phyloP scores from a whole-genome alignment of 92 coral and sea anemone species.

The Epizoanthus scotinus region DNA sequence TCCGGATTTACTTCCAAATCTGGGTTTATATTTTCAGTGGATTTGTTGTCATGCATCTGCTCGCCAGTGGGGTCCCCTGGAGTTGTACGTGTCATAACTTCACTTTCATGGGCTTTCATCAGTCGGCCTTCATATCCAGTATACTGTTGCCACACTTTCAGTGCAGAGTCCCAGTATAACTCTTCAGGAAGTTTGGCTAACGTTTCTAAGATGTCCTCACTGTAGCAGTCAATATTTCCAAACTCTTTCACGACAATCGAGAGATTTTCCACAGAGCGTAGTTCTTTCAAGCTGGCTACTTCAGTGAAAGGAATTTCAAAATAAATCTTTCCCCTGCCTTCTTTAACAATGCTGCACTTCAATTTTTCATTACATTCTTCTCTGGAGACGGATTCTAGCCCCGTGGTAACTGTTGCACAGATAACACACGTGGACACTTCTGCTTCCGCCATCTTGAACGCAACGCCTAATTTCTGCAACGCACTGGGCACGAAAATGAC shows the following conservation, averaged over 20 bases:
- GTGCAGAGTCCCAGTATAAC: slow-evolving; percentile 70
- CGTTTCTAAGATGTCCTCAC: slow-evolving; percentile 57
- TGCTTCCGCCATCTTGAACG: slow-evolving; percentile 80
- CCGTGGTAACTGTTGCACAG: slow-evolving; percentile 91
- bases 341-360: slow-evolving; percentile 59
- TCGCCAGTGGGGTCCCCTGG: background rate
- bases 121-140: slow-evolving; percentile 51
- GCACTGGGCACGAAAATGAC: slow-evolving; percentile 4
- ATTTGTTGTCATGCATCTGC: background rate
- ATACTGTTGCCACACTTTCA: slow-evolving; percentile 71
- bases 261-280: slow-evolving; percentile 87
- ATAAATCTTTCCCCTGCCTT: slow-evolving; percentile 82
- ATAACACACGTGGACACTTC: slow-evolving; percentile 45
- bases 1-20: background rate
- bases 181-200: slow-evolving; percentile 68
- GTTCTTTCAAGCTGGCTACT: slow-evolving; percentile 54
- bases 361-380: slow-evolving; percentile 86
- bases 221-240: slow-evolving; percentile 53
- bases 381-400: slow-evolving; percentile 82
- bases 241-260: slow-evolving; percentile 83
- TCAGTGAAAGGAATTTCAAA: slow-evolving; percentile 68
- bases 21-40: background rate
- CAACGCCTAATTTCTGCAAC: background rate
- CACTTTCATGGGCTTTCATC: background rate
- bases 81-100: slow-evolving; percentile 13